Evolutionary conservation across 2,113 vertebrate genomes (phyloP), one percentile per base, ranked within the genome.

Genomic region (Eretmochelys imbricata): DNA sequence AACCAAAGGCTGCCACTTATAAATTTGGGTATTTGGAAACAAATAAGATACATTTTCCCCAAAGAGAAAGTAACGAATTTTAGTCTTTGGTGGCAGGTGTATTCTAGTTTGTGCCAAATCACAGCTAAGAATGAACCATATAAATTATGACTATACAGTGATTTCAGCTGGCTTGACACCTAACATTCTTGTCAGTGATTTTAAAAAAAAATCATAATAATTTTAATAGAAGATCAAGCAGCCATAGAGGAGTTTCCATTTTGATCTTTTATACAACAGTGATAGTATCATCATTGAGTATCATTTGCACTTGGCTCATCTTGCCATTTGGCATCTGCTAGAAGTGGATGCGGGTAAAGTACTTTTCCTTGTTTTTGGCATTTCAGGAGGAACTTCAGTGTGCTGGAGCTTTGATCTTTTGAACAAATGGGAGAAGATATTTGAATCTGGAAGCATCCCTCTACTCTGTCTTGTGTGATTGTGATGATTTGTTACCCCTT

Each of bases 341-440:
- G 86, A 75, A 90, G 54, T 8, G 82, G 57, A 16, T 57, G 22
- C 5, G 82, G 86, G 29, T n/a, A 79, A 83, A 87, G 54, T 35
- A 31, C 14, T 85, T 17, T 79, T 91, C n/a, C 48, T 91, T 89
- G 19, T 17, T 76, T 27, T 78, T 59, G 6, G 5, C 0, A 0
- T 81, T 93, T 87, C 38, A 0, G 0, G 42, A 46, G 72, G 50
- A 54, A 29, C 79, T 93, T 85, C 5, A 2, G 6, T 46, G 72
- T 76, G 5, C 50, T 94, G 82, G 89, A 84, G 46, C 79, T 29
- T 88, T 53, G 80, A 55, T 53, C 35, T 25, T 95, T 87, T 10
- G 24, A 4, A 35, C 89, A 55, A 91, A 75, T 14, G n/a, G 38
- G 42, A 46, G 25, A 42, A 69, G 84, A 89, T 94, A 80, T 54